Percentiles rank a stretch among this genome's conserved stretches.
phyloP scores from a whole-genome alignment of 2,797 vertebrate species.

The Antrozous pallidus region DNA sequence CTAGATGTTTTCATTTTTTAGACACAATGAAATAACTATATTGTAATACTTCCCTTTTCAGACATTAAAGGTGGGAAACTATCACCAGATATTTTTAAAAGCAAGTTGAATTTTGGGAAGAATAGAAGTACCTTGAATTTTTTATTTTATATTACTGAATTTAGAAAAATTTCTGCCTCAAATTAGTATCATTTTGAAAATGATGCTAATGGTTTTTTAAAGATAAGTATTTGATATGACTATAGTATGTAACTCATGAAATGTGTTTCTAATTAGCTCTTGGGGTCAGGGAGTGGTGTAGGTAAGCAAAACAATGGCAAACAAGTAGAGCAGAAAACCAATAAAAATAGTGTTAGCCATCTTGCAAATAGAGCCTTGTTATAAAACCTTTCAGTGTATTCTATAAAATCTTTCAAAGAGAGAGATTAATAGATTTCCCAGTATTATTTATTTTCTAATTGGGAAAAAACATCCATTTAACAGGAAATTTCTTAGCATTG shows the following conservation, averaged over 20 bases:
- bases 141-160: conserved; percentile 31
- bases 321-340: conserved; percentile 56
- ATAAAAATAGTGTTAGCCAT: background rate
- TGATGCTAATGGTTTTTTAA: background rate
- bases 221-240: background rate
- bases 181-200: conserved; percentile 39
- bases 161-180: conserved; percentile 26
- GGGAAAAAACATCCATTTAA: background rate
- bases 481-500: background rate
- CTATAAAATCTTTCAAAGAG: background rate
- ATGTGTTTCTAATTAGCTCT: conserved; percentile 27
- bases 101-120: conserved; percentile 27
- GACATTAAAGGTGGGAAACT: background rate
- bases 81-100: conserved; percentile 34
- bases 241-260: background rate
- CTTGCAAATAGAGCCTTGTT: background rate
- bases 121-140: conserved; percentile 32
- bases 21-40: background rate
- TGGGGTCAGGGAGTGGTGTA: background rate
- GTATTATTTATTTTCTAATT: conserved; percentile 30
- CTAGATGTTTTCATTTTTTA: background rate
- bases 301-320: conserved; percentile 21
- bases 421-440: background rate
- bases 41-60: background rate
- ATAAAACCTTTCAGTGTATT: background rate